A percentile compares a stretch with the other conserved stretches of the same genome.
These are phyloP conservation scores for Drosophila mercatorum DNA, from an alignment of 2,888 invertebrate species.

Conservation along the genomic window DNA sequence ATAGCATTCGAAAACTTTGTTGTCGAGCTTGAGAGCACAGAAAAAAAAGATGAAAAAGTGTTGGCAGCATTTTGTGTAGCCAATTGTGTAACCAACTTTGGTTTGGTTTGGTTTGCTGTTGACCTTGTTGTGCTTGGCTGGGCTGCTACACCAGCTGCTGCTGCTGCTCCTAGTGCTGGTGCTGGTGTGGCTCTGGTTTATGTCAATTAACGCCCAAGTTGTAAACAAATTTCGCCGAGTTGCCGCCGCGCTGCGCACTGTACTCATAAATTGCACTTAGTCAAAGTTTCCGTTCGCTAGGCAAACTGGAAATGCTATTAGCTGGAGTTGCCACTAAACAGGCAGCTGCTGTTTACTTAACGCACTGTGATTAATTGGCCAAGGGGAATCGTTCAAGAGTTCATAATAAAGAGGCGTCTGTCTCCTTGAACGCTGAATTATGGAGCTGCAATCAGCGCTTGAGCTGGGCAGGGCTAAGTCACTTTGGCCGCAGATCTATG, in stretches of 20 bases:
- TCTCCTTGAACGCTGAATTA: slow-evolving; percentile 30
- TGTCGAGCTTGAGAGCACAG: slow-evolving; percentile 3
- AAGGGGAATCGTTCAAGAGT: slow-evolving; percentile 36
- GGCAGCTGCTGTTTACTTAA: slow-evolving; percentile 62
- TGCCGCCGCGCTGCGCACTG: slow-evolving; percentile 63
- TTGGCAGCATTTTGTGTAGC: slow-evolving; percentile 53
- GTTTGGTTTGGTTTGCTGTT: slow-evolving; percentile 40
- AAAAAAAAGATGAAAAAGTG: slow-evolving; percentile 19
- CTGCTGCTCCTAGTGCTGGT: slow-evolving; percentile 7
- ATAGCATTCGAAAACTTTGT: slow-evolving; percentile 74
- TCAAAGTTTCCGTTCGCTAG: slow-evolving; percentile 55
- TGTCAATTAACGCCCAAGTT: slow-evolving; percentile 80
- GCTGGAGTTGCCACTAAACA: slow-evolving; percentile 63
- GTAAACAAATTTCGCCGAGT: slow-evolving; percentile 75
- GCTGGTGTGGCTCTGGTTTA: slow-evolving; percentile 42
- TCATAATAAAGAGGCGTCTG: slow-evolving; percentile 26
- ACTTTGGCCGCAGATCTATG: slow-evolving; percentile 33
- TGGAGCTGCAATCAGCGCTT: slow-evolving; percentile 39
- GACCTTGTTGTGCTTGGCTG: slow-evolving; percentile 35
- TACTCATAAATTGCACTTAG: slow-evolving; percentile 78
- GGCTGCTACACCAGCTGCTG: slow-evolving; percentile 9
- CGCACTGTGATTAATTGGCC: slow-evolving; percentile 71
- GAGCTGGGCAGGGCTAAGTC: not conserved
- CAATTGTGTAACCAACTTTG: slow-evolving; percentile 67
- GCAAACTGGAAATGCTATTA: slow-evolving; percentile 67